Evolutionary conservation across 2,113 vertebrate genomes (phyloP), one percentile per base, ranked within the genome.

Genomic region (Murina feae): DNA sequence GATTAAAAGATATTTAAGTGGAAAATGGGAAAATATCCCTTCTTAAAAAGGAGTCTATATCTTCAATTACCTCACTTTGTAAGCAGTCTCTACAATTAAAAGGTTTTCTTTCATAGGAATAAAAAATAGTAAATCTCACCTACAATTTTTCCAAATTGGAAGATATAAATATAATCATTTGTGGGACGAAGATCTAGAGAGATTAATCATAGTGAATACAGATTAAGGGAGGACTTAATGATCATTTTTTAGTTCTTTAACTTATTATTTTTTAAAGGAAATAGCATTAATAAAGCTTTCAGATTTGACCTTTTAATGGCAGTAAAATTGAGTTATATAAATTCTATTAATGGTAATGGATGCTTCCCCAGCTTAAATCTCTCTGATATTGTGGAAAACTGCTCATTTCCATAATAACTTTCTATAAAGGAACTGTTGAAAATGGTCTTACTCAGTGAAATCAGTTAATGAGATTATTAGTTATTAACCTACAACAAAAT

Each of bases 291-390:
- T 76, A 81, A 95, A 90, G 17, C 23, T 94, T 96, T 92, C 30
- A 37, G 71, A 72, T 92, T 86, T 95, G 78, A 94, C 86, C 58
- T 95, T 93, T 93, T 37, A 47, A 37, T 90, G 35, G 66, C n/a
- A 71, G 17, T 71, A 39, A 79, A 94, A 86, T 65, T 72, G 84
- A 96, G 35, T 53, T 75, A 60, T 49, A 78, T 80, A 93, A 93
- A 90, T 92, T 90, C 55, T 78, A 37, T 86, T 78, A 72, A 91
- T 71, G 32, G 53, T 65, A 85, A 37, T 81, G n/a, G 32, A 66
- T 88, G 20, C n/a, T 66, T 89, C 72, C 72, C 30, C 23, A 83
- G 44, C 4, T 65, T 75, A 83, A 92, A 71, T 23, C n/a, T 51
- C 44, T 93, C 21, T 94, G 49, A 87, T 55, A 37, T n/a, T 91